These are phyloP conservation scores for Pteruthius melanotis DNA, from an alignment of 2,113 vertebrate genomes.

Conservation along the genomic window DNA sequence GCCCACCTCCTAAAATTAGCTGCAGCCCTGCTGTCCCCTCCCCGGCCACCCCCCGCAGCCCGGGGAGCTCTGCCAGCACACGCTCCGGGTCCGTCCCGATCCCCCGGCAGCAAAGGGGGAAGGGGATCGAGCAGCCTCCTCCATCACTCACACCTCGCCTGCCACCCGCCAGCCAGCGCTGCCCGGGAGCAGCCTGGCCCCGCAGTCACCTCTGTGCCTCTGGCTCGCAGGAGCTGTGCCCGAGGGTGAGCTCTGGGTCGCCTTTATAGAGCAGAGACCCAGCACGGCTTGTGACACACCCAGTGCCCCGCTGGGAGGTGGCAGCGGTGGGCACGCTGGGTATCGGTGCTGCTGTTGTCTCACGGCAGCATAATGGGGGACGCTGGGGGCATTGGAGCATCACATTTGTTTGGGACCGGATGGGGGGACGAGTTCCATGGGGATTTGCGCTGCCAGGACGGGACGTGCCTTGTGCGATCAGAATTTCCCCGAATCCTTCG, in stretches of 20 bases:
- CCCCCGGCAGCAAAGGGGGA: neutral
- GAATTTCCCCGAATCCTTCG: fast-evolving
- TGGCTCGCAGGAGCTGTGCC: neutral
- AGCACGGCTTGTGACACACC: neutral
- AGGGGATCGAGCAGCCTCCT: neutral
- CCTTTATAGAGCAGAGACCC: neutral
- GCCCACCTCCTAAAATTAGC: constrained; percentile 51
- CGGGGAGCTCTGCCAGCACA: neutral
- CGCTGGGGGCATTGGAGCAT: neutral
- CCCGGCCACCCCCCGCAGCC: neutral
- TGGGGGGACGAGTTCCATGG: fast-evolving
- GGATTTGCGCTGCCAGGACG: neutral
- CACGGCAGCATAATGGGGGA: fast-evolving
- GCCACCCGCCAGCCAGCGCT: neutral
- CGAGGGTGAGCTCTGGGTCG: fast-evolving
- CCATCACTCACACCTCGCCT: neutral
- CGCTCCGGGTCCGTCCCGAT: neutral
- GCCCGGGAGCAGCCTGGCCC: neutral
- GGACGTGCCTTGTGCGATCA: fast-evolving
- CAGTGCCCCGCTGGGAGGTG: neutral
- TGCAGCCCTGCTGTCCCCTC: neutral
- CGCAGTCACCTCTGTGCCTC: neutral
- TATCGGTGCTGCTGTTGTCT: neutral
- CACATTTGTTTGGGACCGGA: neutral
- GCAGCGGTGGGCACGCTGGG: neutral